These are phyloP conservation scores for Phania funesta DNA, from an alignment of 2,888 invertebrate genomes.

Conservation along the genomic window DNA sequence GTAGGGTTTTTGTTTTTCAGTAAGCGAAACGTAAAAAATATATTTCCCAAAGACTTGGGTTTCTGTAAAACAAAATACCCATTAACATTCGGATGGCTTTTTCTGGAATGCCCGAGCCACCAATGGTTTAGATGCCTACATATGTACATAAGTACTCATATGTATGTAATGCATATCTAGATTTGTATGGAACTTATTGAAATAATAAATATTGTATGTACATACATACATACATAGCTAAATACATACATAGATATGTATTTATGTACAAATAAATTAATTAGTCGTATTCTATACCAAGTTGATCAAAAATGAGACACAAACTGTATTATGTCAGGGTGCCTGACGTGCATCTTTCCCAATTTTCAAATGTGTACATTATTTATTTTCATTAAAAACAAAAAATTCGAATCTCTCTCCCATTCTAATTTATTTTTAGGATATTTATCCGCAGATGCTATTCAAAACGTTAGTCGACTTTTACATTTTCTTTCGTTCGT, in stretches of 20 bases:
- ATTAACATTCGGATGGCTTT: no score
- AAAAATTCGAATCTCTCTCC: conserved; percentile 72
- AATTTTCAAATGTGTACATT: conserved; percentile 50
- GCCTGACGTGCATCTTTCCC: conserved; percentile 50
- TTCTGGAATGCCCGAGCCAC: no score
- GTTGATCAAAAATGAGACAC: neutral
- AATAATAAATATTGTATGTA: no score
- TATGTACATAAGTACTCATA: no score
- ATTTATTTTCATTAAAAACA: conserved; percentile 54
- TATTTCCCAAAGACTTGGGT: no score
- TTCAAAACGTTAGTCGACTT: conserved; percentile 70
- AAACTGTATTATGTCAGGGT: neutral
- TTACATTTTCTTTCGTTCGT: conserved; percentile 71
- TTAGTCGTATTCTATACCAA: neutral
- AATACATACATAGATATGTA: neutral
- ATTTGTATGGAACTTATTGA: no score
- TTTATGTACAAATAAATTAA: neutral
- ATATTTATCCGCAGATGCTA: conserved; percentile 67
- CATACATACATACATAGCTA: neutral
- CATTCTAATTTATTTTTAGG: conserved; percentile 75
- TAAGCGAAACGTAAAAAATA: no score
- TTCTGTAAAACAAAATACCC: no score
- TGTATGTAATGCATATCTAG: no score
- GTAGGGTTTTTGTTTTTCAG: no score
- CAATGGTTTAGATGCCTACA: no score